A percentile compares a stretch with the other conserved stretches of the same genome.
Evolutionary conservation across 2,888 invertebrate species (phyloP).

Genomic region (Napeogenes sylphis): DNA sequence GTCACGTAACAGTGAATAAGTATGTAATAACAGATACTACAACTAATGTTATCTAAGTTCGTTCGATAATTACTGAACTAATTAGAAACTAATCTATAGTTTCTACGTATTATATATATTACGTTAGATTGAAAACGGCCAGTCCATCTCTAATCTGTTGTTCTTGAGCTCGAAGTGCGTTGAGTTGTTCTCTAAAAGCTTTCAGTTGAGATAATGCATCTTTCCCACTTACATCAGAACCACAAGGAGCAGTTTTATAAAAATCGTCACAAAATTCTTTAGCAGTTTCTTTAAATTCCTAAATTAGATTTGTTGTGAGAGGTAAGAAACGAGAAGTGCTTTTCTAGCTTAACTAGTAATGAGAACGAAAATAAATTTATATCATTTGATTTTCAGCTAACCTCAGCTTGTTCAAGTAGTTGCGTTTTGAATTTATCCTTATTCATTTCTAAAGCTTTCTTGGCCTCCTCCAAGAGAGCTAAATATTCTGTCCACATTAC

Average conservation of each 20-base stretch:
- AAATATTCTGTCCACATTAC: conserved; percentile 85
- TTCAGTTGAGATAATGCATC: conserved; percentile 79
- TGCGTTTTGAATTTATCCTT: conserved; percentile 85
- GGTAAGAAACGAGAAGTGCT: background rate
- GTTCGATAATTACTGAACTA: background rate
- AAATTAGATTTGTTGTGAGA: conserved; percentile 9
- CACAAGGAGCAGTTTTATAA: conserved; percentile 80
- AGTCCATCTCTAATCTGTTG: conserved; percentile 82
- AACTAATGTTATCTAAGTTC: too few relatives aligned
- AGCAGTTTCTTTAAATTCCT: conserved; percentile 83
- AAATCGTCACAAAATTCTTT: conserved; percentile 83
- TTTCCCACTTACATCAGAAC: conserved; percentile 74
- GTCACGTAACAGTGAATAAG: too few relatives aligned
- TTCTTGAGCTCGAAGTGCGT: conserved; percentile 80
- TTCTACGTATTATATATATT: conserved; percentile 29
- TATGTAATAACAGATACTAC: too few relatives aligned
- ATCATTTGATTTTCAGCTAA: conserved; percentile 33
- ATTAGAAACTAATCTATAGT: conserved; percentile 6
- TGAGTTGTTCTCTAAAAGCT: conserved; percentile 73
- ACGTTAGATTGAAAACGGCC: conserved; percentile 84
- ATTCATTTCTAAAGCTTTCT: conserved; percentile 83
- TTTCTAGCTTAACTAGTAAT: background rate
- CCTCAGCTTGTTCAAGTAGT: conserved; percentile 83
- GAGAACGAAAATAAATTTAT: background rate
- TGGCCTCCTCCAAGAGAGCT: conserved; percentile 81